A percentile compares a stretch with the other conserved stretches of the same genome.
These are phyloP conservation scores for Himantopus leucocephalus DNA, from an alignment of 2,113 vertebrate species.

Conservation along the genomic window DNA sequence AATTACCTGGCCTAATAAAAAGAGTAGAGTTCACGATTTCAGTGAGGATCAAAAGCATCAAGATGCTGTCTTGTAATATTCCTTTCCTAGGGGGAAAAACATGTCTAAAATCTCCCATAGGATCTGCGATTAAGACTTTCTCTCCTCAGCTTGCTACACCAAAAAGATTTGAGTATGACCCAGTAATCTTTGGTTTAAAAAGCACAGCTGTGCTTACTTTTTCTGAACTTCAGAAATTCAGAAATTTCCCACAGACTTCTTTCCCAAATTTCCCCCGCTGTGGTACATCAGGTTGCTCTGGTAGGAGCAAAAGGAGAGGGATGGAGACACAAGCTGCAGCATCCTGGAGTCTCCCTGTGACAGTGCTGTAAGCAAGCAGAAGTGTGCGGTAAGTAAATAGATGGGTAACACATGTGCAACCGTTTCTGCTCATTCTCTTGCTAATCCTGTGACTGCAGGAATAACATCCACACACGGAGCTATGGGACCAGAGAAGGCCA, in stretches of 20 bases:
- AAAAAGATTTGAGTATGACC: neutral
- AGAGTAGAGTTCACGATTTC: neutral
- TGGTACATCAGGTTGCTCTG: neutral
- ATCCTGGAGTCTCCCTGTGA: neutral
- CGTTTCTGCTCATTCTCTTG: accelerated
- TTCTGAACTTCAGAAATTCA: neutral
- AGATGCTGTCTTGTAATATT: neutral
- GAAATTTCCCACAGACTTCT: neutral
- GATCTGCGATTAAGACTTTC: neutral
- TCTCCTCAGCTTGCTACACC: neutral
- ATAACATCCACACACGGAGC: accelerated
- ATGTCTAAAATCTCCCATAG: neutral
- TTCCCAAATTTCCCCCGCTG: accelerated
- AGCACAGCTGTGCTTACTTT: neutral
- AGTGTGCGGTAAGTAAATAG: accelerated
- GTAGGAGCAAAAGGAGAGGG: neutral
- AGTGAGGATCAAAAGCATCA: neutral
- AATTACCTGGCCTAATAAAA: neutral
- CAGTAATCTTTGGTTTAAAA: neutral
- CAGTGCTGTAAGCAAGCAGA: neutral
- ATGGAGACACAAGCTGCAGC: neutral
- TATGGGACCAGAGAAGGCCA: accelerated
- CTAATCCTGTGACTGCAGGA: neutral
- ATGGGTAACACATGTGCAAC: neutral
- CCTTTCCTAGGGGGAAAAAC: neutral